A percentile compares a stretch with the other conserved stretches of the same genome.
Evolutionary conservation across 1,140 invertebrate genomes (phyloP).

Genomic region (Anthonomus grandis): DNA sequence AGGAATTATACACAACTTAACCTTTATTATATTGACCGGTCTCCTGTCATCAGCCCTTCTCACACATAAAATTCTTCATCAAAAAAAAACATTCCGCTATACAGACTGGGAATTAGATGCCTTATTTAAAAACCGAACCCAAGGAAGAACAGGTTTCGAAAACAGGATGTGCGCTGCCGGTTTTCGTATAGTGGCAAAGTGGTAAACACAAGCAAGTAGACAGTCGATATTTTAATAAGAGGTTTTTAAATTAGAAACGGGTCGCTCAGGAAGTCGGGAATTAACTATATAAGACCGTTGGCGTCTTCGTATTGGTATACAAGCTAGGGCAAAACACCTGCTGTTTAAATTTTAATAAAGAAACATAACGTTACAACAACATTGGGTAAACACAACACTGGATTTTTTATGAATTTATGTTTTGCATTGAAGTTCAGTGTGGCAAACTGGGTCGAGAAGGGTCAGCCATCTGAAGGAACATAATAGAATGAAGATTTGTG

Average conservation of each 20-base stretch:
- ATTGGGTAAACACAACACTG: background rate
- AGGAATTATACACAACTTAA: background rate
- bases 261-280: background rate
- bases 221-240: background rate
- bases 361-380: background rate
- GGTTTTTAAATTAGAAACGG: background rate
- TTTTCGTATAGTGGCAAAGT: background rate
- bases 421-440: too few relatives aligned
- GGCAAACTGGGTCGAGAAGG: too few relatives aligned
- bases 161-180: conserved; percentile 5
- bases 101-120: background rate
- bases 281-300: background rate
- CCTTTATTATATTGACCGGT: too few relatives aligned
- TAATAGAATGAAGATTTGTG: too few relatives aligned
- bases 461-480: too few relatives aligned
- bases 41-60: too few relatives aligned
- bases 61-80: background rate
- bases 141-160: conserved; percentile 2
- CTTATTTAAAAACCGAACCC: background rate
- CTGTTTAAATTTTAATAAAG: background rate
- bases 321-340: background rate
- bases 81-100: background rate
- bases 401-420: background rate
- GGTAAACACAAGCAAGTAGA: background rate
- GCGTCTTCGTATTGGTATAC: background rate